Evolutionary conservation across 2,888 invertebrate genomes (phyloP).

Genomic region (Aelia acuminata): DNA sequence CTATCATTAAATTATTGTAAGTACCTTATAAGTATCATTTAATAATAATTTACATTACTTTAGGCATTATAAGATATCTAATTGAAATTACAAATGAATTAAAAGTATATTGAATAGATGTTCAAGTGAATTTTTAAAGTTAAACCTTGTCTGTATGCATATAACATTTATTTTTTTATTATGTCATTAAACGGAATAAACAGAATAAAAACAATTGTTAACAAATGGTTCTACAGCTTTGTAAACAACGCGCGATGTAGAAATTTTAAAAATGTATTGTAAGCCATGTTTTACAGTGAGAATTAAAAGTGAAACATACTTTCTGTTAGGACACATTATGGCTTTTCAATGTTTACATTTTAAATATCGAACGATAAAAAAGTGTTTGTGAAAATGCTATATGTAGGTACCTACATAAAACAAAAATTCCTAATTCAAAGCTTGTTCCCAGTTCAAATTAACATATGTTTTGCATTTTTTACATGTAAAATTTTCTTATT

Average conservation of each 20-base stretch:
- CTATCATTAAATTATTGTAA: too few relatives aligned
- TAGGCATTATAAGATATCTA: too few relatives aligned
- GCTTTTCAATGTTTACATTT: constrained; percentile 28
- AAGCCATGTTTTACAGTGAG: constrained; percentile 9
- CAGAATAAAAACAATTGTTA: neutral
- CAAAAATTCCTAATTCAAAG: neutral
- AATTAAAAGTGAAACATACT: constrained; percentile 13
- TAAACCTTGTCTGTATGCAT: neutral
- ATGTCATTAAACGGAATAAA: neutral
- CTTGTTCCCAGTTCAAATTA: neutral
- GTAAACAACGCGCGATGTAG: neutral
- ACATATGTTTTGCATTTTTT: constrained; percentile 27
- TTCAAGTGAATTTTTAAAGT: neutral
- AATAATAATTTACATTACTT: too few relatives aligned
- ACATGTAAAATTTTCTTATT: neutral
- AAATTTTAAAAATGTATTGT: constrained; percentile 16
- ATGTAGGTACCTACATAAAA: neutral
- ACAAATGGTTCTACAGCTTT: constrained; percentile 4
- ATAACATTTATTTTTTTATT: neutral
- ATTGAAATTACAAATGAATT: neutral
- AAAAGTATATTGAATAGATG: neutral
- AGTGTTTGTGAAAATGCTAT: neutral
- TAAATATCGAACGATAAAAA: neutral
- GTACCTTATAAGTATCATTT: too few relatives aligned
- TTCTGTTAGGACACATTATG: neutral